phyloP scores from a whole-genome alignment of 2,113 vertebrate species.

The Phaethon lepturus region DNA sequence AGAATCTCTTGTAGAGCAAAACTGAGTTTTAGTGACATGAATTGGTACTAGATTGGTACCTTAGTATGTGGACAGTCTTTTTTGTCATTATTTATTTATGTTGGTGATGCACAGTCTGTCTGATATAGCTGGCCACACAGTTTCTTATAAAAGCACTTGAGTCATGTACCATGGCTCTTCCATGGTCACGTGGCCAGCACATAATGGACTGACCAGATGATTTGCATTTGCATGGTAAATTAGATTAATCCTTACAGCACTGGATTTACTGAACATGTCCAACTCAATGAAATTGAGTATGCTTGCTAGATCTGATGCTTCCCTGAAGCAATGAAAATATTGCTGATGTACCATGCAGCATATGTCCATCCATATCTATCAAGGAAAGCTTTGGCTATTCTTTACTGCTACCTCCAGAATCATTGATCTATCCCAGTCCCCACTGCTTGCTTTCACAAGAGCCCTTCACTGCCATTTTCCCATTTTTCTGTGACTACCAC shows the following conservation, averaged over 20 bases:
- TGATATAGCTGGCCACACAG: not conserved
- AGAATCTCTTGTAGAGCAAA: not conserved
- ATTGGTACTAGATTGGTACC: not conserved
- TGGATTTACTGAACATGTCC: not conserved
- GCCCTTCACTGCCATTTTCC: not conserved
- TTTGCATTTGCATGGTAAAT: not conserved
- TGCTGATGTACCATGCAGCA: not conserved
- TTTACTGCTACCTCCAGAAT: not conserved
- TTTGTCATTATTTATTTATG: not conserved
- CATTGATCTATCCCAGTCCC: not conserved
- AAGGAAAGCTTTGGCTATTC: conserved; percentile 1
- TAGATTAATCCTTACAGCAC: not conserved
- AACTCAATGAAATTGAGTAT: not conserved
- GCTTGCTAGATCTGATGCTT: not conserved
- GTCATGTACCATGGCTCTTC: not conserved
- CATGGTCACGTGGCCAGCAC: accelerated
- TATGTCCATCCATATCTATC: not conserved
- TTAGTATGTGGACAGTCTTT: not conserved
- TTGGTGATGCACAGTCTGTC: not conserved
- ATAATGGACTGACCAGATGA: not conserved
- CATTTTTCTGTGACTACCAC: not conserved
- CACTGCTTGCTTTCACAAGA: not conserved
- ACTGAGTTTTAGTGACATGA: not conserved
- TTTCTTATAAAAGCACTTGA: not conserved
- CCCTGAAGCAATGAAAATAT: not conserved